Base-by-base conservation (phyloP, 1,140 invertebrate genomes). In the Nasonia giraulti region DNA sequence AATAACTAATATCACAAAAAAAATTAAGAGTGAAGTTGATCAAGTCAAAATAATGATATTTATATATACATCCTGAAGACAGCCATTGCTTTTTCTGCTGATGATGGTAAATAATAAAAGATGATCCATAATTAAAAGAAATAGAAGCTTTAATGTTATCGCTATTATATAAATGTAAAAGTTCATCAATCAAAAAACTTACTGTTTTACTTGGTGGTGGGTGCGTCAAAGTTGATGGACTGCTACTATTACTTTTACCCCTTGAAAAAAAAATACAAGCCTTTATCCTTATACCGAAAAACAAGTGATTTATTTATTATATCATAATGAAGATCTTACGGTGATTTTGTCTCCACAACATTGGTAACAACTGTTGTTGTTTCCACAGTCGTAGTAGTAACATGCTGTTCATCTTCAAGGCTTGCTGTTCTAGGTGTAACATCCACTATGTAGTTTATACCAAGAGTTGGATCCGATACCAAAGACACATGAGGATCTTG, bases 401-500 rank as follows among this genome's bases (percentile, higher is more conserved):
- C 7, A 33, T 55, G 82, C 71, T 85, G 12, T 33, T 85, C 80
- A 62, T 82, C 80, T 23, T 86, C 80, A 20, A 33, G n/a, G 62
- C 5, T 27, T 12, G n/a, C 8, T 40, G 12, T 44, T 27, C 33
- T 71, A 79, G 66, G 3, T 2, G 74, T 86, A 78, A 96, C 94
- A 23, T 95, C 95, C 37, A 96, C 96, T 87, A 97, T 95, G 88
- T 96, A 96, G 90, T 97, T 96, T 87, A 97, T 96, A 88, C 95
- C 95, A 87, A 95, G 93, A 33, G 93, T 94, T 31, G 95, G 94
- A 89, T 96, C 95, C 88, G 95, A 94, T 83, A 95, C 95, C 88
- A 96, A 95, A 85, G 96, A 95, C 78, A 97, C 96, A 75, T 93
- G 93, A 11, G 95, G 96, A 68, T 94, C 94, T 71, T 94, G 92